Percentiles rank a stretch among this genome's conserved stretches.
phyloP scores from a whole-genome alignment of 2,888 invertebrate genomes.

The Drosophila colorata region DNA sequence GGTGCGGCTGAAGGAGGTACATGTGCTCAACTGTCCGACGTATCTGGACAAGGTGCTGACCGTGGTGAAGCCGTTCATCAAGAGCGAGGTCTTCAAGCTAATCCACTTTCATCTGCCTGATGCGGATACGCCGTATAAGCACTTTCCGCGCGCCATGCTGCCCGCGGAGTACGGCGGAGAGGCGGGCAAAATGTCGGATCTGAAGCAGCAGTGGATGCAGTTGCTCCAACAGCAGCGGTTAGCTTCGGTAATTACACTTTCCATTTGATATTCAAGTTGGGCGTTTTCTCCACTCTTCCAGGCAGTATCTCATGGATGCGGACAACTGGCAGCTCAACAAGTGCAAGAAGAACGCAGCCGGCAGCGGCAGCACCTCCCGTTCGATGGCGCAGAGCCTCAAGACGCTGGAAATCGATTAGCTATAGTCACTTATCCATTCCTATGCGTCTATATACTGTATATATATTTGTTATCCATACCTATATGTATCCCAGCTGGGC shows the following conservation, averaged over 20 bases:
- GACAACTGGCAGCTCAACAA: slow-evolving; percentile 86
- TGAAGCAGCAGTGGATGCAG: slow-evolving; percentile 88
- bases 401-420: slow-evolving; percentile 75
- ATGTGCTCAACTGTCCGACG: slow-evolving; percentile 88
- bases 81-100: slow-evolving; percentile 88
- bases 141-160: slow-evolving; percentile 88
- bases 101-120: slow-evolving; percentile 90
- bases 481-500: slow-evolving; percentile 27
- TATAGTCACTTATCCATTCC: background rate
- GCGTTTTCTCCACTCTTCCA: slow-evolving; percentile 48
- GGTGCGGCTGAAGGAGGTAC: slow-evolving; percentile 88
- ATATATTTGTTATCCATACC: background rate
- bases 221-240: slow-evolving; percentile 88
- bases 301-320: slow-evolving; percentile 88
- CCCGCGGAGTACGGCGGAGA: slow-evolving; percentile 90
- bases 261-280: no score
- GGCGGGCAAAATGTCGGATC: slow-evolving; percentile 87
- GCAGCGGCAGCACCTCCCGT: slow-evolving; percentile 2
- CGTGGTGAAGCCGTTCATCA: slow-evolving; percentile 89
- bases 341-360: slow-evolving; percentile 50
- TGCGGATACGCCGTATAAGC: slow-evolving; percentile 88
- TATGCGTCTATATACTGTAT: slow-evolving; percentile 4
- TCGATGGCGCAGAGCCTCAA: slow-evolving; percentile 58
- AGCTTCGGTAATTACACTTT: slow-evolving; percentile 79
- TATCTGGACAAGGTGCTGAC: slow-evolving; percentile 88